Conservation (phyloP, 2,113 vertebrate genomes). For the Symphodus melops region DNA sequence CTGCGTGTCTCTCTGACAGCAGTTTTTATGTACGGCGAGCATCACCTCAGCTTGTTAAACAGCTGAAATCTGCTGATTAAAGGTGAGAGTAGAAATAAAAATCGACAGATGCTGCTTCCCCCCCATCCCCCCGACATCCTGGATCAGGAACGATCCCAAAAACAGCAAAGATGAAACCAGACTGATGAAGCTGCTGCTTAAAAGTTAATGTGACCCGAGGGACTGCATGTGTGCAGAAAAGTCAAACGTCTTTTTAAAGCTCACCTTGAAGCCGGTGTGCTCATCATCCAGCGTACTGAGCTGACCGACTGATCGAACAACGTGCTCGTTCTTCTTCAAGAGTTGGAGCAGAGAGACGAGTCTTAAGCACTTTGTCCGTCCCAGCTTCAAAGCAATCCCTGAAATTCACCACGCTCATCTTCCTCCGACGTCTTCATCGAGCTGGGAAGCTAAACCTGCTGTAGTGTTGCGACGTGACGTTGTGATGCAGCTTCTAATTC, state of each 20-base stretch:
- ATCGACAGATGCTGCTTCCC: not conserved
- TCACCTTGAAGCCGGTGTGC: too few species aligned
- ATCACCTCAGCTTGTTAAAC: not conserved
- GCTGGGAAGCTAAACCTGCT: too few species aligned
- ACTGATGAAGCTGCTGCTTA: not conserved
- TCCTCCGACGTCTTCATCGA: too few species aligned
- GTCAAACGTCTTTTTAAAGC: not conserved
- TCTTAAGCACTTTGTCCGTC: too few species aligned
- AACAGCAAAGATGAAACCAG: slow-evolving; percentile 11
- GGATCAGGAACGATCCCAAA: not conserved
- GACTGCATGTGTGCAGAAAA: not conserved
- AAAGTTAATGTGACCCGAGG: not conserved
- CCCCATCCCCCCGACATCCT: not conserved
- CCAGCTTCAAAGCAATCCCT: too few species aligned
- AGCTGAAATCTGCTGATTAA: not conserved
- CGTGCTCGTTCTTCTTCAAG: too few species aligned
- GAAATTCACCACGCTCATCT: too few species aligned
- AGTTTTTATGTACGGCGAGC: not conserved
- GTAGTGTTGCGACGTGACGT: too few species aligned
- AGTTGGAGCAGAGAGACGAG: too few species aligned
- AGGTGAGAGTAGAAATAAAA: not conserved
- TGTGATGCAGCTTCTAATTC: too few species aligned
- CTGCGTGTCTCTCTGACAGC: not conserved
- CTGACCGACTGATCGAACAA: too few species aligned
- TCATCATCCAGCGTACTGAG: too few species aligned